Percentiles rank a stretch among this genome's conserved stretches.
These are phyloP conservation scores for Megatriorchis doriae DNA, from an alignment of 2,113 vertebrate species.

Conservation along the genomic window DNA sequence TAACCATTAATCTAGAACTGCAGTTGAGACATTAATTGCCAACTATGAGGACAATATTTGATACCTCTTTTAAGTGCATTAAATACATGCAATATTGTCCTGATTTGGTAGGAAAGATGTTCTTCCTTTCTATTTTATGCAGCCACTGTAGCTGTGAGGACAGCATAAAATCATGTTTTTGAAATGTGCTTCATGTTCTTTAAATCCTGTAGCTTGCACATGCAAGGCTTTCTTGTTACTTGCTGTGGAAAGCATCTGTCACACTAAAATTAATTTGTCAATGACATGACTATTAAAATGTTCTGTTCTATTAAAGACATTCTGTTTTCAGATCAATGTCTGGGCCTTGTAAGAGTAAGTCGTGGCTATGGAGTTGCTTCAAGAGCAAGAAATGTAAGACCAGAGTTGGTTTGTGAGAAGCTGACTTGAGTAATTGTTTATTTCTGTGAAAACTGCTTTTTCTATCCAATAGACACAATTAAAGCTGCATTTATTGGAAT, in stretches of 20 bases:
- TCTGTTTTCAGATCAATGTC: not conserved
- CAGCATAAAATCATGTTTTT: not conserved
- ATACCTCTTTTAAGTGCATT: not conserved
- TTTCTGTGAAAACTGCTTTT: conserved; percentile 22
- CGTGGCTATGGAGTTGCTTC: not conserved
- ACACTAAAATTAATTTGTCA: not conserved
- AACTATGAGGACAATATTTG: not conserved
- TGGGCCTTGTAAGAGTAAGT: not conserved
- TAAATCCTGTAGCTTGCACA: not conserved
- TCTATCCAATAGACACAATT: not conserved
- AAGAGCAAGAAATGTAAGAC: not conserved
- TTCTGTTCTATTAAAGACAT: not conserved
- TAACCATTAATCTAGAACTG: not conserved
- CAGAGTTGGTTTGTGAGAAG: not conserved
- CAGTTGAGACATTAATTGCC: not conserved
- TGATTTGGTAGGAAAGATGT: not conserved
- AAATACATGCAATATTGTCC: not conserved
- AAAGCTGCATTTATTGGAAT: conserved; percentile 24
- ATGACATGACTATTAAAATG: not conserved
- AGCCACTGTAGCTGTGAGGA: not conserved
- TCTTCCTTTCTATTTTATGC: not conserved
- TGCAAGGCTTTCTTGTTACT: not conserved
- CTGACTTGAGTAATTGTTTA: conserved; percentile 12
- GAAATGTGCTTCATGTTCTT: not conserved
- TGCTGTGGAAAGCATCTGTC: not conserved